These are phyloP conservation scores for Stigmatopora argus DNA, from an alignment of 2,113 vertebrate species.

Conservation along the genomic window DNA sequence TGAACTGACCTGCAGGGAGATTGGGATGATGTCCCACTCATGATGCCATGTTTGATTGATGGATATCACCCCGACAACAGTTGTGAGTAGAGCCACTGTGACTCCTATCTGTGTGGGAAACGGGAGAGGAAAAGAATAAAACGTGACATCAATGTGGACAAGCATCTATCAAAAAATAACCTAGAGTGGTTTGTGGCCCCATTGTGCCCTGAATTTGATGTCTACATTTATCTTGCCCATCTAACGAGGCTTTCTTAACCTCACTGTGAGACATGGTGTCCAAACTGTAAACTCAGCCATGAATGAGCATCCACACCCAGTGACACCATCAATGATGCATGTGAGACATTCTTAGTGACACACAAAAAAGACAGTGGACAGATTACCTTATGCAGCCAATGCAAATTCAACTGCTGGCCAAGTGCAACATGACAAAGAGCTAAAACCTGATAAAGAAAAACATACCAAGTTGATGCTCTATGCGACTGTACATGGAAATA, in stretches of 20 bases:
- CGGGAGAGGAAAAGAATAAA: conserved; percentile 9
- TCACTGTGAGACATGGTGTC: conserved; percentile 3
- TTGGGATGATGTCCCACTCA: conserved; percentile 87
- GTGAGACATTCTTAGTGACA: conserved; percentile 9
- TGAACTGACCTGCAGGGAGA: conserved; percentile 84
- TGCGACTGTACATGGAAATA: conserved; percentile 4
- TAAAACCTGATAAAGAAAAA: conserved; percentile 75
- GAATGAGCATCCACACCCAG: conserved; percentile 5
- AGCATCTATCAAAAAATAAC: conserved; percentile 5
- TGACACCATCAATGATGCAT: background rate
- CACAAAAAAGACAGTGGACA: conserved; percentile 3
- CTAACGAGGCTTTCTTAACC: conserved; percentile 20
- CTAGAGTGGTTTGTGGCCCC: conserved; percentile 1
- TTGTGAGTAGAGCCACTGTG: conserved; percentile 77
- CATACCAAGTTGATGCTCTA: conserved; percentile 1
- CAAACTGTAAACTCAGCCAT: conserved; percentile 29
- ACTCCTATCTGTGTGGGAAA: conserved; percentile 77
- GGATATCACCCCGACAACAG: conserved; percentile 82
- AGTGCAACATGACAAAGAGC: conserved; percentile 89
- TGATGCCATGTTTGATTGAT: conserved; percentile 88
- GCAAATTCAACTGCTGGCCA: conserved; percentile 93
- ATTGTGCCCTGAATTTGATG: conserved; percentile 9
- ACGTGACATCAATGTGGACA: conserved; percentile 13
- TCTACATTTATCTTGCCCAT: conserved; percentile 21
- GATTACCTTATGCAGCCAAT: conserved; percentile 97